Base-by-base conservation (phyloP, 2,797 vertebrate species). In the Emys orbicularis region DNA sequence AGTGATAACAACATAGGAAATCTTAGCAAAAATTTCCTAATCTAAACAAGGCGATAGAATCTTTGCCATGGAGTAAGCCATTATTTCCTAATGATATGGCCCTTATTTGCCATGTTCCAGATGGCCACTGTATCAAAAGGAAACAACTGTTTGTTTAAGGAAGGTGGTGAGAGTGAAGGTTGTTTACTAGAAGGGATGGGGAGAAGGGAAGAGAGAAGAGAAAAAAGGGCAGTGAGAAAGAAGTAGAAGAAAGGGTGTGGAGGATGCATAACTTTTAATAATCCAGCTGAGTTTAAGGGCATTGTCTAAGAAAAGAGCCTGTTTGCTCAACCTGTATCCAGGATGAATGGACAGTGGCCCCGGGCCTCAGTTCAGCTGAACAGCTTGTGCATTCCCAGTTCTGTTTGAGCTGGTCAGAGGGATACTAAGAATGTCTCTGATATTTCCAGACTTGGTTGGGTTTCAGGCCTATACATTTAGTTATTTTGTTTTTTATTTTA, bases 301-400 rank as follows among this genome's bases (percentile, higher is more conserved):
- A 29, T 7, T n/a, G 84, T 79, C 41, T 92, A 95, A 94, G 93
- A 96, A 68, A 96, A 92, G 50, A 79, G 12, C 5, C 83, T 86
- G 87, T 96, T 97, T 96, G 92, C 59, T 54, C 81, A 90, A 52
- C 19, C 12, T 94, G 82, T 4, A 4, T 88, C 65, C 92, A 80
- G 89, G 90, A 96, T 89, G n/a, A 68, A 77, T 91, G 92, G 87
- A 84, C 89, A 68, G 81, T 79, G 86, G 50, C 87, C 72, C 15
- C 9, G 76, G 85, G n/a, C 68, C 57, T 65, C 59, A 57, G 3
- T 77, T n/a, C 92, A 11, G 1, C 84, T 91, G 82, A 83, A 12
- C 93, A 96, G 77, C 90, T 94, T 96, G 34, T 88, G 7, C 80
- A 87, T 96, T 94, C 93, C 80, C 92, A 96, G 87, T 31, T 74